phyloP scores from a whole-genome alignment of 2,797 vertebrate species.

The Chelmon rostratus region DNA sequence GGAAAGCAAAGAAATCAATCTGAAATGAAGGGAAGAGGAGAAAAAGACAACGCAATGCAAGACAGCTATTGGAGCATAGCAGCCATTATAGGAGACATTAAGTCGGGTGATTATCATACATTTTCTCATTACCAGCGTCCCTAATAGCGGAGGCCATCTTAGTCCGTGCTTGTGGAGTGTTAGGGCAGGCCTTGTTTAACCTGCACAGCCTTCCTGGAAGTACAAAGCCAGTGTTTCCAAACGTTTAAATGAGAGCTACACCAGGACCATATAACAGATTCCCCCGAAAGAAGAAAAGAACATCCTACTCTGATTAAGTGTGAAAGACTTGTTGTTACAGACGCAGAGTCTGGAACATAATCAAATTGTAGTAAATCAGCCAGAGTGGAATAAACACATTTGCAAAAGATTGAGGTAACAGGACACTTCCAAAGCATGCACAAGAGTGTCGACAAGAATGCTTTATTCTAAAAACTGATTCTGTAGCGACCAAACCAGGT shows the following conservation, averaged over 20 bases:
- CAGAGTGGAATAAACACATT: slow-evolving; percentile 19
- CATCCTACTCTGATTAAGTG: neutral
- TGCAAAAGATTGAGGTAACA: slow-evolving; percentile 18
- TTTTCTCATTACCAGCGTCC: slow-evolving; percentile 14
- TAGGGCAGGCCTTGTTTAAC: neutral
- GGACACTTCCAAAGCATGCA: slow-evolving; percentile 18
- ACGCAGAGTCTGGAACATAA: slow-evolving; percentile 9
- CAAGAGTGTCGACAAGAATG: neutral
- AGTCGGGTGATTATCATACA: slow-evolving; percentile 10
- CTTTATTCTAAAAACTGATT: neutral
- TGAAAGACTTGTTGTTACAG: slow-evolving; percentile 22
- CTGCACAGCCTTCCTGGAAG: neutral
- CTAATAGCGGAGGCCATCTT: neutral
- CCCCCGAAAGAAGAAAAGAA: slow-evolving; percentile 3
- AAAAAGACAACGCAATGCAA: neutral
- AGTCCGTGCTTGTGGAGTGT: neutral
- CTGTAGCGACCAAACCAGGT: neutral
- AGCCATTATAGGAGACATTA: slow-evolving; percentile 25
- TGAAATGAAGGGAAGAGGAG: neutral
- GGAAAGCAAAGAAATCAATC: neutral
- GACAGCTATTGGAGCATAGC: neutral
- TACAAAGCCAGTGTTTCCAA: neutral
- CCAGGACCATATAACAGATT: neutral
- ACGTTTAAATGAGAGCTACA: neutral
- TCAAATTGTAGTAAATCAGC: slow-evolving; percentile 23